Conservation (phyloP, 1,140 invertebrate genomes). For the Lamellibrachia luymesi region DNA sequence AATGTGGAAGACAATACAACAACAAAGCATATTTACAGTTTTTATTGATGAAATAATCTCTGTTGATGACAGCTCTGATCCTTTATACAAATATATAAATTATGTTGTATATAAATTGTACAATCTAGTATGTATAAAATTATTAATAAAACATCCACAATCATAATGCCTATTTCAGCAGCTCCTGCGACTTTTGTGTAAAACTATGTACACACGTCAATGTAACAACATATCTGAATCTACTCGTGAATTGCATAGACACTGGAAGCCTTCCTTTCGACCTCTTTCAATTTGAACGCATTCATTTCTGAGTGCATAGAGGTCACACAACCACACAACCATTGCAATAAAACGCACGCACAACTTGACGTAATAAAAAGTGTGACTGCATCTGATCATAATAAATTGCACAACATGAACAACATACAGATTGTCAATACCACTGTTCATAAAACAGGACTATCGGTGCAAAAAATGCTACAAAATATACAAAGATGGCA, state of each 20-base stretch:
- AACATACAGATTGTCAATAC: neutral
- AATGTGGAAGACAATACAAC: neutral
- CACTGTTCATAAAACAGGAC: neutral
- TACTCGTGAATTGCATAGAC: neutral
- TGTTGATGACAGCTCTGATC: neutral
- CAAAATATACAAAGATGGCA: neutral
- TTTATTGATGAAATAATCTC: slow-evolving; percentile 2
- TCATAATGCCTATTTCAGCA: neutral
- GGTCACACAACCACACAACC: neutral
- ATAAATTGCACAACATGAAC: neutral
- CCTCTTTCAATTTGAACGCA: neutral
- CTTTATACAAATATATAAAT: neutral
- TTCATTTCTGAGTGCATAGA: neutral
- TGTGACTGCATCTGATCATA: neutral
- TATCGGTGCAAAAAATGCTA: neutral
- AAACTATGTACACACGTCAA: neutral
- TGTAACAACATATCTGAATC: neutral
- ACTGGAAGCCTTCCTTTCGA: neutral
- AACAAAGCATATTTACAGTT: neutral
- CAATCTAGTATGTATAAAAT: slow-evolving; percentile 1
- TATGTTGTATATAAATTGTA: slow-evolving; percentile 6
- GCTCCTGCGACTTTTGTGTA: neutral
- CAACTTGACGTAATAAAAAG: neutral
- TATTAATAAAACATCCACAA: neutral
- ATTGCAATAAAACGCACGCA: neutral